Evolutionary conservation across 2,113 vertebrate genomes (phyloP), one percentile per base, ranked within the genome.

Genomic region (Zapus hudsonius): DNA sequence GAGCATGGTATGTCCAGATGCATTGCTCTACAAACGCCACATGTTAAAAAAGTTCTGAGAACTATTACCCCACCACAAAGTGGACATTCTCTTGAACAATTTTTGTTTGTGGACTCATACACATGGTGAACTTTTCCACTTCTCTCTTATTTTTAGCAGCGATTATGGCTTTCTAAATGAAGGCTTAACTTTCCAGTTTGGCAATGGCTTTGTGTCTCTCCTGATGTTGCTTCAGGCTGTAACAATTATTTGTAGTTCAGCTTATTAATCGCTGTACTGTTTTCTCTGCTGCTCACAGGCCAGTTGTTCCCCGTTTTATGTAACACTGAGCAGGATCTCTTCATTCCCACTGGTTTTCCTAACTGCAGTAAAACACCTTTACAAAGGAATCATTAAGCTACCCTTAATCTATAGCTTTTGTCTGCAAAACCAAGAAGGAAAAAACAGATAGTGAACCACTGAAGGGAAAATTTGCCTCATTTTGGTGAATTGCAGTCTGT

Each of bases 141-240:
- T 93, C 92, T 89, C 84, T 67, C 74, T 96, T 96, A 93, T 90
- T 96, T 95, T 95, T 93, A 96, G 85, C 55, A 57, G 85, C 82
- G 93, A 38, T 95, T 88, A 90, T 81, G 47, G 42, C 89, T 91
- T 88, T 73, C 55, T 72, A 88, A 89, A 84, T 92, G 74, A 94
- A 89, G 80, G 72, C n/a, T 85, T 95, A 82, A 92, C 88, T 96
- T 63, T 55, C 78, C 63, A 57, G 27, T 95, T 94, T 88, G 73
- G 27, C 75, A 69, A 75, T 87, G 27, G 22, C 67, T 67, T 31
- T 66, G 64, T 2, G 90, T 85, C 79, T 92, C 90, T 94, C 80
- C 70, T 88, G 78, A 83, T 66, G 38, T 70, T 75, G 90, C 94
- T 93, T 66, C 38, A 17, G 88, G 94, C 78, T 83, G 83, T 90